phyloP scores from a whole-genome alignment of 1,140 invertebrate species.

The Lordiphosa clarofinis region DNA sequence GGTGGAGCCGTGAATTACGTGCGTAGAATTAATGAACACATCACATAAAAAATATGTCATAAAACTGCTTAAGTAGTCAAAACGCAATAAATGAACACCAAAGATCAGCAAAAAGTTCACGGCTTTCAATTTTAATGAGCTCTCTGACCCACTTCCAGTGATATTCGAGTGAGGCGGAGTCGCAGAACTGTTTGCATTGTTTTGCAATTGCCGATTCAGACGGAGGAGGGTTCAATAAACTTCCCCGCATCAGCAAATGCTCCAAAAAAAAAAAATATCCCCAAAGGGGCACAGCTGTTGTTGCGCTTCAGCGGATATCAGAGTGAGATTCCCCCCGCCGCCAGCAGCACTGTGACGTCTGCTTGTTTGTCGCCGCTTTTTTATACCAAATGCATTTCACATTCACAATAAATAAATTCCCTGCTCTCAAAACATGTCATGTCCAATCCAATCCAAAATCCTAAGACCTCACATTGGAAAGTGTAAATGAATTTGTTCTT shows the following conservation, averaged over 20 bases:
- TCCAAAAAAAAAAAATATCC: constrained; percentile 27
- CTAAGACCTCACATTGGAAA: constrained; percentile 46
- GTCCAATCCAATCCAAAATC: constrained; percentile 37
- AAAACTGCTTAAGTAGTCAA: constrained; percentile 37
- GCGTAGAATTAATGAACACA: constrained; percentile 55
- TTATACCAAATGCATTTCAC: constrained; percentile 54
- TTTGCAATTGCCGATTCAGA: constrained; percentile 41
- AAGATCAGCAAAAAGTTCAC: constrained; percentile 57
- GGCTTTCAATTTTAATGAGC: constrained; percentile 51
- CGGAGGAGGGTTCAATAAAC: constrained; percentile 55
- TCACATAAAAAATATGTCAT: constrained; percentile 5
- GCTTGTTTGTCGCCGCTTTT: constrained; percentile 53
- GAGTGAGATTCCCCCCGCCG: constrained; percentile 22
- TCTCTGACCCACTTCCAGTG: constrained; percentile 40
- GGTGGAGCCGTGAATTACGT: constrained; percentile 29
- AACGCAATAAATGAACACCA: constrained; percentile 42
- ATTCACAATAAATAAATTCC: constrained; percentile 64
- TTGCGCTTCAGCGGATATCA: constrained; percentile 58
- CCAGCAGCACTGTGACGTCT: constrained; percentile 18
- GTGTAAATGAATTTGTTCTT: constrained; percentile 78
- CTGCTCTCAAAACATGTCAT: constrained; percentile 66
- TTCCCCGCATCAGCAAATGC: constrained; percentile 27
- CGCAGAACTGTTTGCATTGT: constrained; percentile 44
- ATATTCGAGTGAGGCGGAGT: constrained; percentile 1
- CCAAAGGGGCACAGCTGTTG: constrained; percentile 61